Base-by-base conservation (phyloP, 1,140 invertebrate species). In the Oedothorax gibbosus region DNA sequence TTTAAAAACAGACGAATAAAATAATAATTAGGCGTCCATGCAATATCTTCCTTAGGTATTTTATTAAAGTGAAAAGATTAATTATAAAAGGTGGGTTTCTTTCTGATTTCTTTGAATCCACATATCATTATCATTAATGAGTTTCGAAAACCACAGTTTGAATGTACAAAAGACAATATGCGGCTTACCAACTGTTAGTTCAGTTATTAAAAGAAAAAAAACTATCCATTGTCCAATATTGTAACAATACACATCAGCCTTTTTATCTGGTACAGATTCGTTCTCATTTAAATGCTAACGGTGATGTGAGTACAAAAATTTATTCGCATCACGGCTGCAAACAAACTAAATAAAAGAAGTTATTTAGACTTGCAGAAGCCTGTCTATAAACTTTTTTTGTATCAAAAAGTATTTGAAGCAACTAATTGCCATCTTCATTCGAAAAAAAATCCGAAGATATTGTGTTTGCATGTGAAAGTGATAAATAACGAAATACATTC, bases 341-440 rank as follows among this genome's bases (percentile, higher is more conserved):
- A 51, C 21, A 77, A 77, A 77, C 65, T 77, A 77, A 64, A 56
- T 11, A 77, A 77, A 77, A 57, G 49, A 12, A 18, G 10, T 18
- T 15, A 51, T 56, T 62, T 10, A 51, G 50, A 18, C 75, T 77
- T 51, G 60, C 72, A 35, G 35, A 35, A 51, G 64, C 65, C 64
- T 77, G 60, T 77, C 35, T 20, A 11, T 65, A n/a, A 35, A 35
- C 7, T 18, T 77, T 77, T 20, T 77, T 77, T 77, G 15, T 51
- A 51, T 64, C 75, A 56, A 53, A 64, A 64, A 62, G 21, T 77
- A 62, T 77, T 77, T 77, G 75, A 77, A n/a, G 20, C 60, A 51
- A 51, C 75, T 77, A 77, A 77, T 77, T 77, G 75, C 75, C 49
- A 77, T 71, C 60, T 51, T 77, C 60, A 57, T 21, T 65, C 75